Evolutionary conservation across 1,140 invertebrate genomes (phyloP).

Genomic region (Aphaenogaster rudis): DNA sequence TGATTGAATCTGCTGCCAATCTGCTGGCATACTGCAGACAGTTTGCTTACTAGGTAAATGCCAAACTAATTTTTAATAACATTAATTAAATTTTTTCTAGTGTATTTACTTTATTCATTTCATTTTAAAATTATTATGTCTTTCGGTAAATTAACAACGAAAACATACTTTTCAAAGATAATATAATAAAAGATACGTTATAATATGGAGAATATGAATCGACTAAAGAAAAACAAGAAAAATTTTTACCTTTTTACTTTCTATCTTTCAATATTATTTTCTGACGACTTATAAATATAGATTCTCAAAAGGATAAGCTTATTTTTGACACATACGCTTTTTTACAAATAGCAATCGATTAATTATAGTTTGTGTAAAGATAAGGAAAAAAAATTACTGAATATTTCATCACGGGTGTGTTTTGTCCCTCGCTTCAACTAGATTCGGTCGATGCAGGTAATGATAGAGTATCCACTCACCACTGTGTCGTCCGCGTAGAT

Average conservation of each 20-base stretch:
- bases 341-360: not conserved
- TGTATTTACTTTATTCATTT: not conserved
- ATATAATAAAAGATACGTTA: not conserved
- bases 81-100: not conserved
- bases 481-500: conserved; percentile 81
- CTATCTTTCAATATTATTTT: not conserved
- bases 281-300: not conserved
- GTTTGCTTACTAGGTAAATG: too few relatives aligned
- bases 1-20: too few relatives aligned
- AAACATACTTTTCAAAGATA: not conserved
- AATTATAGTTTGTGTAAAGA: not conserved
- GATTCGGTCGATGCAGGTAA: conserved; percentile 10
- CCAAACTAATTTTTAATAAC: not conserved
- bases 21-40: too few relatives aligned
- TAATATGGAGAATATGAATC: not conserved
- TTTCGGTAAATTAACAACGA: not conserved
- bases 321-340: not conserved
- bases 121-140: not conserved
- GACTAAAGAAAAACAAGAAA: not conserved
- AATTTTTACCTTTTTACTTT: not conserved
- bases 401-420: conserved; percentile 1
- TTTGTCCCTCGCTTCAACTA: not conserved
- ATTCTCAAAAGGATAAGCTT: not conserved
- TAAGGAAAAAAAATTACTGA: not conserved
- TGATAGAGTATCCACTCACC: conserved; percentile 75